These are phyloP conservation scores for Clarias batrachus DNA, from an alignment of 2,113 vertebrate genomes.

Conservation along the genomic window DNA sequence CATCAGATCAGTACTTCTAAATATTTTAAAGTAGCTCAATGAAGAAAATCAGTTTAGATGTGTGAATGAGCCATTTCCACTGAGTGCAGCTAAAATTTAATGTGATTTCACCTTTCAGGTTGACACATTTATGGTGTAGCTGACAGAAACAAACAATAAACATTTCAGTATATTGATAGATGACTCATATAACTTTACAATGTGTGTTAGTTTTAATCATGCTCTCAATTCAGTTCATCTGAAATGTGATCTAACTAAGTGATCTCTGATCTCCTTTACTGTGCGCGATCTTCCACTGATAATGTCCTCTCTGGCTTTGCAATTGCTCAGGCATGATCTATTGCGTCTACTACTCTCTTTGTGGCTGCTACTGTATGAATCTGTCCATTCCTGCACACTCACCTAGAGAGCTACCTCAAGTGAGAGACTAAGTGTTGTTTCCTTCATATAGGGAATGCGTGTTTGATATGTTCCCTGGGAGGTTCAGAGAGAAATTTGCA, in stretches of 20 bases:
- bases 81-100: background rate
- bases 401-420: constrained; percentile 1
- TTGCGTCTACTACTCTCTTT: background rate
- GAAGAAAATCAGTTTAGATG: background rate
- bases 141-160: constrained; percentile 8
- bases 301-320: background rate
- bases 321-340: constrained; percentile 13
- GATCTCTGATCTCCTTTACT: background rate
- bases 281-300: background rate
- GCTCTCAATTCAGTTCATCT: background rate
- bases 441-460: background rate
- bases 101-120: background rate
- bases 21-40: background rate
- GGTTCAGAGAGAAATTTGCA: background rate
- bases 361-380: constrained; percentile 23
- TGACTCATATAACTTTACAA: background rate
- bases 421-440: background rate
- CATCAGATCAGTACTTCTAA: background rate
- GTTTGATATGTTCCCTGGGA: background rate
- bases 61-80: background rate
- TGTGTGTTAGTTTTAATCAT: background rate
- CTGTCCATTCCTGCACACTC: background rate
- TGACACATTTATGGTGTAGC: background rate
- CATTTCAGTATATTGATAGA: background rate
- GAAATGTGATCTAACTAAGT: background rate